A percentile compares a stretch with the other conserved stretches of the same genome.
phyloP scores from a whole-genome alignment of 2,797 vertebrate genomes.

The Anguilla megastoma region DNA sequence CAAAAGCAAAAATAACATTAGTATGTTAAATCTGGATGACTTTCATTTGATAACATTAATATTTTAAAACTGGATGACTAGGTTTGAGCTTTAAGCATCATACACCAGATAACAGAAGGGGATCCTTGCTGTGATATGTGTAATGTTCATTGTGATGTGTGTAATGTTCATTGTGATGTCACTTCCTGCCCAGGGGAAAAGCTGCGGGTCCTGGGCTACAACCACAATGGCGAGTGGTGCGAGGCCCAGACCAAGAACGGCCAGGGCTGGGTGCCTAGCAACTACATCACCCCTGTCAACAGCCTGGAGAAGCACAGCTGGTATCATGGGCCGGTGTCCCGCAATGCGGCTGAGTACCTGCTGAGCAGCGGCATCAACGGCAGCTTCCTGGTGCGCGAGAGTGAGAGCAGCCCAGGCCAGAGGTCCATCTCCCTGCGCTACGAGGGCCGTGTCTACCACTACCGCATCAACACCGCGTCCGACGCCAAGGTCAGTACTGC shows the following conservation, averaged over 20 bases:
- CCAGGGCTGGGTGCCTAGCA: slow-evolving; percentile 98
- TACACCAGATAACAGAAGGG: background rate
- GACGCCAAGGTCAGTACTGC: slow-evolving; percentile 86
- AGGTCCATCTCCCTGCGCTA: slow-evolving; percentile 94
- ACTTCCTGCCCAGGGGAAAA: slow-evolving; percentile 81
- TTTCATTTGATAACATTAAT: too few species aligned
- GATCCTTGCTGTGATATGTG: background rate
- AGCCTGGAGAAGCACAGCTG: slow-evolving; percentile 98
- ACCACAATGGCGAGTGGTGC: slow-evolving; percentile 98
- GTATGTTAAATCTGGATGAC: too few species aligned
- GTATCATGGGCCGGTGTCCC: slow-evolving; percentile 95
- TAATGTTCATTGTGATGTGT: background rate
- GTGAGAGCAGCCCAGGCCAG: slow-evolving; percentile 96
- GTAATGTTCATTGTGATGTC: background rate
- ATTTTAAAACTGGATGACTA: too few species aligned
- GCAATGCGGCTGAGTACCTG: slow-evolving; percentile 94
- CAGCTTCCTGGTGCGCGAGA: slow-evolving; percentile 96
- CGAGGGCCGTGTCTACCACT: slow-evolving; percentile 96
- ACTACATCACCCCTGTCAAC: slow-evolving; percentile 98
- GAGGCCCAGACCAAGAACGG: slow-evolving; percentile 97
- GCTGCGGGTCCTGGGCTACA: slow-evolving; percentile 94
- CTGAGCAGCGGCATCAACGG: slow-evolving; percentile 98
- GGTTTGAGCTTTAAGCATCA: background rate
- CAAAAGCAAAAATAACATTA: too few species aligned
- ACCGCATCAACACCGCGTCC: slow-evolving; percentile 95